Evolutionary conservation across 2,888 invertebrate species (phyloP), one percentile per base, ranked within the genome.

Genomic region (Achlya flavicornis): DNA sequence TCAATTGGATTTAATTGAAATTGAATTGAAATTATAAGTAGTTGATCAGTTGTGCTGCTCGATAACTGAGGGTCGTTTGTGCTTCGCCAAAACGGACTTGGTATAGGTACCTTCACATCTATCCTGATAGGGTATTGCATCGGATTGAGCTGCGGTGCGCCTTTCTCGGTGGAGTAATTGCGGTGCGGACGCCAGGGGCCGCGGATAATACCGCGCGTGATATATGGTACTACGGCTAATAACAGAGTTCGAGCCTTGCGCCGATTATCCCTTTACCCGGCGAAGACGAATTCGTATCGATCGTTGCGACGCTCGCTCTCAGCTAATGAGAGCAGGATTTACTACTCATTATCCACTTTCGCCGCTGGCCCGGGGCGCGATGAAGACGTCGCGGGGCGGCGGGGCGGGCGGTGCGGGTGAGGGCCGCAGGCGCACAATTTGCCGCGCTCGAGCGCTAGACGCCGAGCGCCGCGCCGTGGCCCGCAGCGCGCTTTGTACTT

Each of bases 271-370:
- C 89, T 91, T 91, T 91, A 88, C 89, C 81, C 77, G 81, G 84
- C 84, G 84, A 89, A 90, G 90, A 90, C 90, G 91, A 88, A 92
- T 90, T 89, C 86, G 89, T 88, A 91, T 91, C 91, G 91, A 91
- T 89, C 85, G 87, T 71, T 77, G 86, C 90, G 89, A 89, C 84
- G 88, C 83, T 88, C 84, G 87, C 84, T 86, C 89, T 85, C 85
- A 81, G 86, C 89, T 93, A 93, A 93, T 93, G 93, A 93, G 92
- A 81, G 87, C 86, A 76, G 89, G 88, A 88, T 93, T 91, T 87
- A 88, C 89, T 89, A 90, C 87, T 92, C 88, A 93, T 93, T 93
- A 92, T 92, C 93, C 91, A 92, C 91, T 92, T 92, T 91, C 85
- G 87, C 83, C 83, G 85, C 78, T 81, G 69, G 89, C 91, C 88